Evolutionary conservation across 2,797 vertebrate genomes (phyloP).

Genomic region (Limnodromus scolopaceus): DNA sequence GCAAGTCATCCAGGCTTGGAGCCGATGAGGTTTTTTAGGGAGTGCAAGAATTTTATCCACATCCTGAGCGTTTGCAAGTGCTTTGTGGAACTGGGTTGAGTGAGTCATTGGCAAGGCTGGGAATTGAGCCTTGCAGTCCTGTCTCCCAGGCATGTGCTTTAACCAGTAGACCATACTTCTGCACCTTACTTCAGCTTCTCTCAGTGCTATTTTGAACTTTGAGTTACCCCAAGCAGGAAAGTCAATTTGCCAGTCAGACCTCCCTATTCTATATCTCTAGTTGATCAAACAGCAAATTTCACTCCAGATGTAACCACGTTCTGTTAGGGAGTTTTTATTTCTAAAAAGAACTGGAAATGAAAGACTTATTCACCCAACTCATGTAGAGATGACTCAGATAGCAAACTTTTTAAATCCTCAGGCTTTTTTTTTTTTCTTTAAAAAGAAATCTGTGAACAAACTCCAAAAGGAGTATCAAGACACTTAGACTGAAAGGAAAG

Average conservation of each 20-base stretch:
- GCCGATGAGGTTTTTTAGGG: neutral
- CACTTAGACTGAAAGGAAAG: constrained; percentile 8
- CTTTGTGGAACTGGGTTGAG: neutral
- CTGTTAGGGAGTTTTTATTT: constrained; percentile 9
- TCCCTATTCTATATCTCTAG: neutral
- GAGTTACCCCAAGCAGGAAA: constrained; percentile 1
- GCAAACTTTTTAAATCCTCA: constrained; percentile 22
- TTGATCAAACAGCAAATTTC: constrained; percentile 27
- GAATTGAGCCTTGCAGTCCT: neutral
- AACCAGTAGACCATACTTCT: neutral
- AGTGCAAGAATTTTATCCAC: neutral
- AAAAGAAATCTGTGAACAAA: neutral
- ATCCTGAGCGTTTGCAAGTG: neutral
- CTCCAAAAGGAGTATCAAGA: constrained; percentile 22
- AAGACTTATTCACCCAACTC: neutral
- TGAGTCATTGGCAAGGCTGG: neutral
- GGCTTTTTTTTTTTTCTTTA: neutral
- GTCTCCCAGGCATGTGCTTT: neutral
- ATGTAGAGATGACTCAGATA: constrained; percentile 26
- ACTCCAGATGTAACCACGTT: neutral
- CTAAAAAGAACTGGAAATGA: constrained; percentile 36
- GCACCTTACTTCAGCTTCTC: neutral
- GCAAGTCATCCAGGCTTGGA: neutral
- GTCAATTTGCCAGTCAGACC: neutral
- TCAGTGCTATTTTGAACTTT: constrained; percentile 11